Evolutionary conservation across 2,888 invertebrate species (phyloP).

Genomic region (Phaonia tiefii): DNA sequence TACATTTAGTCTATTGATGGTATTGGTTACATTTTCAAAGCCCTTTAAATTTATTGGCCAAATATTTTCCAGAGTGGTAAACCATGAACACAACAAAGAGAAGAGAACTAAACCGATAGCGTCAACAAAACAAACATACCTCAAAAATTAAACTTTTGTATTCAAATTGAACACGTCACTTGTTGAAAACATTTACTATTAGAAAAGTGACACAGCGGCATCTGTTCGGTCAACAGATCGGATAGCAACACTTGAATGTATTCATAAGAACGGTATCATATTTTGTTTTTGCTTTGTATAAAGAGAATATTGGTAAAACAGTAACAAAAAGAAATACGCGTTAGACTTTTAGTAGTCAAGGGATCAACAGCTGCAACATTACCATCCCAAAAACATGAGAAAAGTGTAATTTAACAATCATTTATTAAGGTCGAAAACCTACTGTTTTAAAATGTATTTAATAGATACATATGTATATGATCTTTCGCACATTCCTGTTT

Average conservation of each 20-base stretch:
- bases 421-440: slow-evolving; percentile 20
- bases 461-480: too few relatives aligned
- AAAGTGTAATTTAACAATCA: too few relatives aligned
- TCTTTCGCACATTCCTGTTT: background rate
- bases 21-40: too few relatives aligned
- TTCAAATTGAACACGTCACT: slow-evolving; percentile 60
- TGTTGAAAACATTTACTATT: slow-evolving; percentile 27
- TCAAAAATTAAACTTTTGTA: too few relatives aligned
- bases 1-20: too few relatives aligned
- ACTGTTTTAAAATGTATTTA: background rate
- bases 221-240: background rate
- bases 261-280: background rate
- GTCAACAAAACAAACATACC: slow-evolving; percentile 37
- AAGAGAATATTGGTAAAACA: slow-evolving; percentile 17
- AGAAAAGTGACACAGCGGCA: slow-evolving; percentile 3
- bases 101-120: slow-evolving; percentile 15
- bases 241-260: slow-evolving; percentile 47
- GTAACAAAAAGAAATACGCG: slow-evolving; percentile 30
- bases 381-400: background rate
- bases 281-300: background rate
- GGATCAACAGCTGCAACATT: too few relatives aligned
- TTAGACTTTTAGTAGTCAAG: too few relatives aligned
- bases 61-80: too few relatives aligned
- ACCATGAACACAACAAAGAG: too few relatives aligned
- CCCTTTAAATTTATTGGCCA: too few relatives aligned